Evolutionary conservation across 2,113 vertebrate species (phyloP), one percentile per base, ranked within the genome.

Genomic region (Scytalopus superciliaris): DNA sequence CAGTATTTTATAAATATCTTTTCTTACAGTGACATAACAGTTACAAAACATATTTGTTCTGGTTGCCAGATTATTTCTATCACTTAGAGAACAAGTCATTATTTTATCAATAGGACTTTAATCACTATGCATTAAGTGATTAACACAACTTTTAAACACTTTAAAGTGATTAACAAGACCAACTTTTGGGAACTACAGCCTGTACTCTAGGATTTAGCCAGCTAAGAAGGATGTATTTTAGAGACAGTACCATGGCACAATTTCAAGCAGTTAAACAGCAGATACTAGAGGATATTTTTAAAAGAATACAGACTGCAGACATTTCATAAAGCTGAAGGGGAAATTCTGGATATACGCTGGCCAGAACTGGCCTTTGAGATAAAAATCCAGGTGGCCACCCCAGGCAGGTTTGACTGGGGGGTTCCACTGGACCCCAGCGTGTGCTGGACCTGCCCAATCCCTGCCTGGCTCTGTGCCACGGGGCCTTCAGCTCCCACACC

Each of bases 11-110:
- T 56, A 90, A 96, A 73, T 79, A 76, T 63, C 12, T 72, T 97
- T 91, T 87, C 62, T 78, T 79, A 59, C 56, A 93, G 84, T 94
- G 67, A 93, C 49, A 72, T 80, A 93, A 88, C 85, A 86, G 79
- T 93, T 97, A 94, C 19, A 66, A 88, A 91, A 83, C 35, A 8
- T 60, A 67, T 83, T 33, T 75, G 47, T 77, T 87, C 62, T 52
- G 14, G 40, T 62, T 44, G 74, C 74, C 93, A 93, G 67, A 66
- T 76, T 81, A n/a, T 76, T 93, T 87, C 84, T 53, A 3, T 72
- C 53, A 42, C 47, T 94, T 59, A 78, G 68, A 81, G 88, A 94
- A 77, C 57, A 87, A 76, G 57, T 47, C 59, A 94, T 74, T 92
- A 77, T 82, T 94, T 91, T 69, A 94, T 49, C 81, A 92, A 42